phyloP scores from a whole-genome alignment of 2,113 vertebrate species.

The Acanthisitta chloris region DNA sequence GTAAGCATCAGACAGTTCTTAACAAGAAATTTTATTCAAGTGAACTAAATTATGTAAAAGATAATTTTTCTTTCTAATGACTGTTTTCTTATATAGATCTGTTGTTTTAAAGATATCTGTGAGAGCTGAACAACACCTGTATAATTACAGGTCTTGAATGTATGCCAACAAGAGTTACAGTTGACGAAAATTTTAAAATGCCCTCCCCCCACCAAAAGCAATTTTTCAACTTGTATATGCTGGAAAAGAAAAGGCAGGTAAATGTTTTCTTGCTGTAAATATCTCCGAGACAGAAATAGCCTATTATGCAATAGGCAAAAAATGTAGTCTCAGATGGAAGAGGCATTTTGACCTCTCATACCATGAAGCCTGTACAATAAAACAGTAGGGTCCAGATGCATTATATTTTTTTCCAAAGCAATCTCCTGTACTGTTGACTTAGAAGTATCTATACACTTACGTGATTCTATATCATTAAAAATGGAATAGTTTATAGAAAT shows the following conservation, averaged over 20 bases:
- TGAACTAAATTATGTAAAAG: not conserved
- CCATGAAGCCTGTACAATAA: not conserved
- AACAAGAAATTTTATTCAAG: not conserved
- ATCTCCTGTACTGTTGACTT: not conserved
- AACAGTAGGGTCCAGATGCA: not conserved
- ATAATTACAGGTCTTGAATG: not conserved
- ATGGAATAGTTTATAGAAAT: not conserved
- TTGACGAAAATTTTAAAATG: not conserved
- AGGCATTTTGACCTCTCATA: not conserved
- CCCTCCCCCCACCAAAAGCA: fast-evolving
- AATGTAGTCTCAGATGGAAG: not conserved
- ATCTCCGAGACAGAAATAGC: not conserved
- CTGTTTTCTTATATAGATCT: not conserved
- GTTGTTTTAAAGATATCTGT: not conserved
- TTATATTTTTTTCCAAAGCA: not conserved
- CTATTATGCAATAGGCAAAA: not conserved
- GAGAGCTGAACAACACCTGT: not conserved
- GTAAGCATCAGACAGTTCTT: not conserved
- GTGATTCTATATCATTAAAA: not conserved
- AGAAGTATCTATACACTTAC: not conserved
- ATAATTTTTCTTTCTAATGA: not conserved
- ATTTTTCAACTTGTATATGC: not conserved
- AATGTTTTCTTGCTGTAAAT: not conserved
- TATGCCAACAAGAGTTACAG: not conserved
- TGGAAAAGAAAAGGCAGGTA: not conserved